Conservation (phyloP, 2,888 invertebrate species). For the Rhabditoides inermis region DNA sequence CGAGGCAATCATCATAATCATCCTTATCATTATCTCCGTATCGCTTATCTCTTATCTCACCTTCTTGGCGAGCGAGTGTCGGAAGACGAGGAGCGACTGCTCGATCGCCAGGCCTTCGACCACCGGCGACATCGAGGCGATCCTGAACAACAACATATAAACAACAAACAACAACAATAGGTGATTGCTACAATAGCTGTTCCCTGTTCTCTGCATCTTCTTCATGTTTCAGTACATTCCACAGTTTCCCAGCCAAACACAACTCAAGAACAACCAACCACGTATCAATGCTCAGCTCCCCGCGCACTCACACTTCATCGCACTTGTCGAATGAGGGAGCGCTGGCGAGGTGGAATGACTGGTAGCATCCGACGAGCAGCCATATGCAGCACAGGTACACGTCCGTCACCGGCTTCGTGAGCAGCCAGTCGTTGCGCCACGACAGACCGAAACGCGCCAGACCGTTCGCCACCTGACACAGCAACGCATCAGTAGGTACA, state of each 20-base stretch:
- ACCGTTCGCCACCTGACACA: no score
- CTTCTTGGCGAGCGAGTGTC: constrained; percentile 28
- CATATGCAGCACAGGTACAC: constrained; percentile 25
- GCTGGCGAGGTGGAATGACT: constrained; percentile 24
- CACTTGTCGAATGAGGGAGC: constrained; percentile 24
- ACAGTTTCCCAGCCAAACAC: background rate
- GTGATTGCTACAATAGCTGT: no score
- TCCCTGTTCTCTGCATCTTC: no score
- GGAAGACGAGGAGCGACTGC: constrained; percentile 44
- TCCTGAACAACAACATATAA: constrained; percentile 31
- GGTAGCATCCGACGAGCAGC: constrained; percentile 29
- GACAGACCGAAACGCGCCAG: constrained; percentile 14
- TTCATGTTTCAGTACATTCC: background rate
- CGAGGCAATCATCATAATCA: background rate
- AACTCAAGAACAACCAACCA: background rate
- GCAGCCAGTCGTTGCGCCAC: constrained; percentile 23
- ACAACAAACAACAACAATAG: no score
- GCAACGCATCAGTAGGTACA: no score
- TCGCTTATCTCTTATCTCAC: constrained; percentile 10
- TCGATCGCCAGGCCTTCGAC: constrained; percentile 41
- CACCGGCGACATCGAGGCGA: constrained; percentile 44
- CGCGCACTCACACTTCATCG: constrained; percentile 44
- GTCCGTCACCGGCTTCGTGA: constrained; percentile 15
- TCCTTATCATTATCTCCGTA: background rate
- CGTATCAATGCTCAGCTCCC: background rate